A percentile compares a stretch with the other conserved stretches of the same genome.
Conservation (phyloP, 1,140 invertebrate genomes). For the Melanaphis sacchari region DNA sequence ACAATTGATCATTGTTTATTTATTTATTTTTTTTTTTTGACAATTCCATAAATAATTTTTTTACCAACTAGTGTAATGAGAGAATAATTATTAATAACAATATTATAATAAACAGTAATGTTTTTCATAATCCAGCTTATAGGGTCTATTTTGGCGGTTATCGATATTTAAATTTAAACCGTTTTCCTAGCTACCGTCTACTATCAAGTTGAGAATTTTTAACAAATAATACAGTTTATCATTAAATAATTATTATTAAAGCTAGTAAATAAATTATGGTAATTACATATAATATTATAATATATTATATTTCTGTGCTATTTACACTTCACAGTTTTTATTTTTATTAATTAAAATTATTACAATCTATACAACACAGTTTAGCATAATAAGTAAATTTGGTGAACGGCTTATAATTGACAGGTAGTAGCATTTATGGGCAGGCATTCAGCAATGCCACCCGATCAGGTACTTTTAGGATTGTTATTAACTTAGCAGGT, state of each 20-base stretch:
- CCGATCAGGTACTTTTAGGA: no score
- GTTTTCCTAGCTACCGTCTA: background rate
- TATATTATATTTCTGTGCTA: background rate
- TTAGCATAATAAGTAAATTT: no score
- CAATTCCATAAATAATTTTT: background rate
- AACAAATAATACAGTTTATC: background rate
- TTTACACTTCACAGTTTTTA: no score
- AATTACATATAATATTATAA: background rate
- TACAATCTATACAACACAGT: no score
- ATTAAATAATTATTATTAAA: background rate
- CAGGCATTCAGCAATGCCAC: no score
- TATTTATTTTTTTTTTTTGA: no score
- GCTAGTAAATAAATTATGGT: background rate
- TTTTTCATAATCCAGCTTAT: background rate
- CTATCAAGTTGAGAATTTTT: background rate
- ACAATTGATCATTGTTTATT: background rate
- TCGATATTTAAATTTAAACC: background rate
- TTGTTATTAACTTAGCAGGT: no score
- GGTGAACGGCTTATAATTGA: no score
- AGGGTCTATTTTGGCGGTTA: background rate
- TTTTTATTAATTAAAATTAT: no score
- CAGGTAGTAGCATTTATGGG: no score
- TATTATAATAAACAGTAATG: background rate
- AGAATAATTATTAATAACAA: background rate
- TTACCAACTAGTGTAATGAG: background rate